phyloP scores from a whole-genome alignment of 2,797 vertebrate genomes.

The Poeciliopsis turneri region DNA sequence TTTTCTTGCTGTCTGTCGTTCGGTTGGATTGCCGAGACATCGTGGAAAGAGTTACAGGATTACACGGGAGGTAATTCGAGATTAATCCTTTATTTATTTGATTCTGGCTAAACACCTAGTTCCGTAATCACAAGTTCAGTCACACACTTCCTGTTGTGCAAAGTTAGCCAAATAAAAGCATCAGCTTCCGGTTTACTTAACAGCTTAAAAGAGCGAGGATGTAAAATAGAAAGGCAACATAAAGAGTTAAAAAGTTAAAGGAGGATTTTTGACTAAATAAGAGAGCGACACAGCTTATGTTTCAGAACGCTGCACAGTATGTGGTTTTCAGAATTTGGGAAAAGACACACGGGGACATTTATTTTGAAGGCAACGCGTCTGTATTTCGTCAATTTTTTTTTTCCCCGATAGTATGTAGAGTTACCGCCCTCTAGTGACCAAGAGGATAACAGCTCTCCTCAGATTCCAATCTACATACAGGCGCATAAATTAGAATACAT shows the following conservation, averaged over 20 bases:
- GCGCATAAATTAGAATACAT: neutral
- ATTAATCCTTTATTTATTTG: slow-evolving; percentile 80
- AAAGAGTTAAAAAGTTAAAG: fast-evolving
- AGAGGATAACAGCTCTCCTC: neutral
- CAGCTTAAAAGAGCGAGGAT: neutral
- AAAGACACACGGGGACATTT: fast-evolving
- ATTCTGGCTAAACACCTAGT: slow-evolving; percentile 51
- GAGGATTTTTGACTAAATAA: neutral
- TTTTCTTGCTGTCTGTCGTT: slow-evolving; percentile 95
- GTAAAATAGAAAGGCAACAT: neutral
- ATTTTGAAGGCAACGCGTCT: slow-evolving; percentile 34
- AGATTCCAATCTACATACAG: neutral
- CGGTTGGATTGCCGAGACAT: slow-evolving; percentile 93
- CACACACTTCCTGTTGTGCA: neutral
- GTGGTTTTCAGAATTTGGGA: neutral
- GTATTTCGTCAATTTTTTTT: neutral
- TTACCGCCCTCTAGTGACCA: neutral
- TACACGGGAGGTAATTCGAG: slow-evolving; percentile 47
- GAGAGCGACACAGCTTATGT: no score
- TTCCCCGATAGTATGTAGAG: no score
- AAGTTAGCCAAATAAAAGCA: fast-evolving
- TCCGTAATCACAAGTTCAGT: slow-evolving; percentile 46
- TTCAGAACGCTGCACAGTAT: neutral
- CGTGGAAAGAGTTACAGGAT: slow-evolving; percentile 66
- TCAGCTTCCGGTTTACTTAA: slow-evolving; percentile 13